These are phyloP conservation scores for Podarcis raffonei DNA, from an alignment of 2,113 vertebrate genomes.

Conservation along the genomic window DNA sequence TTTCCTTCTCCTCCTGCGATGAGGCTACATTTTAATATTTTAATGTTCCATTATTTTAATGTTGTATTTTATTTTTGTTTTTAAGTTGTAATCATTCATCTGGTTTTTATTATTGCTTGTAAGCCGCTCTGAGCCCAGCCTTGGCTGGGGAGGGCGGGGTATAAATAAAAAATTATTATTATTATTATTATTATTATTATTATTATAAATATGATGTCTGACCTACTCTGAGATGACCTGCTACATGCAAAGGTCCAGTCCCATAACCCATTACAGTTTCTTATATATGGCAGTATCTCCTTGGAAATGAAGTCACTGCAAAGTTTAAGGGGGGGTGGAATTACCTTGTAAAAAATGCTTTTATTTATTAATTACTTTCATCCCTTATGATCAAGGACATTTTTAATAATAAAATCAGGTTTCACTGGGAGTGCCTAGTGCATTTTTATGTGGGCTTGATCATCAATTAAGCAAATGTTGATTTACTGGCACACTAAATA, in stretches of 20 bases:
- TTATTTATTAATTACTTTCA: background rate
- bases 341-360: background rate
- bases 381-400: background rate
- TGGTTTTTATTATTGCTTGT: too few species aligned
- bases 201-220: background rate
- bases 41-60: too few species aligned
- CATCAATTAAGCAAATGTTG: conserved; percentile 42
- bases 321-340: background rate
- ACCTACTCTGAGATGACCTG: background rate
- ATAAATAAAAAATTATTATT: too few species aligned
- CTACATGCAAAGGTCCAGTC: background rate
- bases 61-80: too few species aligned
- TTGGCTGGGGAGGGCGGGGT: too few species aligned
- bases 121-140: too few species aligned
- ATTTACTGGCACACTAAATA: conserved; percentile 39
- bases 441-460: conserved; percentile 26
- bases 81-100: too few species aligned
- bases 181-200: too few species aligned
- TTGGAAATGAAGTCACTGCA: background rate
- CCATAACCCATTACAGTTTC: background rate
- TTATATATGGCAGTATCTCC: background rate
- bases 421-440: conserved; percentile 37
- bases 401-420: background rate
- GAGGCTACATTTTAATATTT: too few species aligned
- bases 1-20: too few species aligned